phyloP scores from a whole-genome alignment of 2,888 invertebrate species.

The Chloromyia formosa region DNA sequence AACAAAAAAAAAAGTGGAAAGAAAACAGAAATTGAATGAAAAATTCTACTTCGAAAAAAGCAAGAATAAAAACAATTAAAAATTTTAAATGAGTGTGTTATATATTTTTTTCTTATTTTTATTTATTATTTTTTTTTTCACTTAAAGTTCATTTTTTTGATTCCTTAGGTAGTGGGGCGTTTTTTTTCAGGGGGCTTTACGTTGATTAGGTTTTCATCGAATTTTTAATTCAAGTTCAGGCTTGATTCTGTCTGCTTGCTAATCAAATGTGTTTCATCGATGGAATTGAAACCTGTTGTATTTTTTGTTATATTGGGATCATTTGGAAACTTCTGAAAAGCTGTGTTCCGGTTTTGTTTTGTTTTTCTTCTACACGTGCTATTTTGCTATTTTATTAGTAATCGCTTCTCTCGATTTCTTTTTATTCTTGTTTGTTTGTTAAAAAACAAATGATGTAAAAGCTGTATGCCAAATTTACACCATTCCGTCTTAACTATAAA shows the following conservation, averaged over 20 bases:
- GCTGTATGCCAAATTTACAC: slow-evolving; percentile 1
- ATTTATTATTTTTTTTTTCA: slow-evolving; percentile 22
- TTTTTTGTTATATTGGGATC: too few relatives aligned
- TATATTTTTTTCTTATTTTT: slow-evolving; percentile 27
- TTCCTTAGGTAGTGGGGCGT: too few relatives aligned
- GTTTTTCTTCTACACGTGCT: too few relatives aligned
- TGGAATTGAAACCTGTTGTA: too few relatives aligned
- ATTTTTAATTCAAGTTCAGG: neutral
- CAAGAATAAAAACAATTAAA: slow-evolving; percentile 25
- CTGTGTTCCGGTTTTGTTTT: too few relatives aligned
- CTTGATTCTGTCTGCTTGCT: neutral
- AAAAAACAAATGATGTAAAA: neutral
- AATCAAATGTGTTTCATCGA: too few relatives aligned
- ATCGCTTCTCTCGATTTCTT: neutral
- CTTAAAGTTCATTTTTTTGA: neutral
- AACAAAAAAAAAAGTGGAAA: neutral
- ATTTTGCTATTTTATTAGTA: too few relatives aligned
- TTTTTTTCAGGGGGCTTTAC: neutral
- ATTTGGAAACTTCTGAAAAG: too few relatives aligned
- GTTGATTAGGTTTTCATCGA: neutral
- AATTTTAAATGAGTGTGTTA: slow-evolving; percentile 31
- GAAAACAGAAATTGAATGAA: slow-evolving; percentile 1
- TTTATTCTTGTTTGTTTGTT: neutral
- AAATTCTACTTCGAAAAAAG: neutral
- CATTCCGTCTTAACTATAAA: neutral